These are phyloP conservation scores for Eustalomyia histrio DNA, from an alignment of 2,888 invertebrate genomes.

Conservation along the genomic window DNA sequence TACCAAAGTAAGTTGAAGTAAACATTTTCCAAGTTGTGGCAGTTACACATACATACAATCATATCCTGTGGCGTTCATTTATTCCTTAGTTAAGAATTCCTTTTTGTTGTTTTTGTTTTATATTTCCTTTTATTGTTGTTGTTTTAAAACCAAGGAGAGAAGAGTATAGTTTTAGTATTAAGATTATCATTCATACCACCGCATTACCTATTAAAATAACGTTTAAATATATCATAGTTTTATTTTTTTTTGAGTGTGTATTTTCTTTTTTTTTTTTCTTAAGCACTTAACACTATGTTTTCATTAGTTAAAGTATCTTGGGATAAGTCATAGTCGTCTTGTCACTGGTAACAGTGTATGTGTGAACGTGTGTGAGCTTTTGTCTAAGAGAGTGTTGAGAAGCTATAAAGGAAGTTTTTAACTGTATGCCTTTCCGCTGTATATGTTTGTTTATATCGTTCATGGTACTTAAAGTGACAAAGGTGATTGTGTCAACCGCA, in stretches of 20 bases:
- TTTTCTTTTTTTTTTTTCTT: constrained; percentile 33
- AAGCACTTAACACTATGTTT: constrained; percentile 52
- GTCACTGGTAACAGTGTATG: constrained; percentile 10
- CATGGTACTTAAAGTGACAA: constrained; percentile 27
- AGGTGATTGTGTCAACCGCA: constrained; percentile 40
- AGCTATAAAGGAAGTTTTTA: constrained; percentile 1
- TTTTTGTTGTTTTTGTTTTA: background rate
- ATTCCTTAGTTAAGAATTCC: too few relatives aligned
- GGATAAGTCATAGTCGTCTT: constrained; percentile 34
- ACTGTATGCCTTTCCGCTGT: background rate
- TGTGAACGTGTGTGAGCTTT: background rate
- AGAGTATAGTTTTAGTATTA: constrained; percentile 9
- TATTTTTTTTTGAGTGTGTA: constrained; percentile 6
- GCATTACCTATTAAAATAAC: constrained; percentile 56
- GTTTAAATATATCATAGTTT: constrained; percentile 52
- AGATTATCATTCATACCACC: constrained; percentile 42
- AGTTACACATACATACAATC: constrained; percentile 24
- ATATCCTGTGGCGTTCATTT: constrained; percentile 32
- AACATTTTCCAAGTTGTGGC: constrained; percentile 46
- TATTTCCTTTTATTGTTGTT: background rate
- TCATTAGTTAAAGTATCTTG: constrained; percentile 51
- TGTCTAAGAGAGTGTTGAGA: background rate
- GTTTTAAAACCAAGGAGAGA: constrained; percentile 7
- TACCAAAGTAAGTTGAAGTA: constrained; percentile 2
- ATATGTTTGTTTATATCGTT: constrained; percentile 4